Evolutionary conservation across 2,888 invertebrate species (phyloP), one percentile per base, ranked within the genome.

Genomic region (Spisula solida): DNA sequence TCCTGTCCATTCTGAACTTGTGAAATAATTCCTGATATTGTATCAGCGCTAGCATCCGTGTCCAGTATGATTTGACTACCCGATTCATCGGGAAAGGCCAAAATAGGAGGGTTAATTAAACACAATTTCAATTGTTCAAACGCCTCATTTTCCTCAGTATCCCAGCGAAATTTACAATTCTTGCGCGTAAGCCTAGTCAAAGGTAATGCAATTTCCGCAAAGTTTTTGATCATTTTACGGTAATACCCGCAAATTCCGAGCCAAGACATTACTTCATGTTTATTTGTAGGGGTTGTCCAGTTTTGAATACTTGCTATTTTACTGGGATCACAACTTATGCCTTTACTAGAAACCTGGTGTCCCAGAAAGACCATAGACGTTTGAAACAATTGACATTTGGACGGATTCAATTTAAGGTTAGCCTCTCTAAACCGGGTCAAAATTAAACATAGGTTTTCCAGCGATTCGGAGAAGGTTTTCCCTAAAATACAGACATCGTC

Each of bases 351-450:
- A 5, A 88, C 66, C 51, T 51, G 14, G 47, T 85, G 85, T 20
- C 81, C 85, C 2, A 84, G 34, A 79, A 85, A 81, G 0, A 55
- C 31, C 1, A 85, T 25, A 5, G 70, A 2, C 29, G 75, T 88
- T 75, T 85, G 85, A 47, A 85, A 81, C 12, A 87, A 48, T 31
- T 82, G 51, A 78, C 82, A 87, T 55, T 87, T 87, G 1, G 51
- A 20, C 0, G 80, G 55, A 25, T 82, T 87, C 16, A 75, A 51
- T 41, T 87, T 70, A 8, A 87, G 34, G 12, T 82, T 82, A 20
- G 87, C 87, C 78, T 82, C 34, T 20, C 75, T 25, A 0, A 87
- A 51, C 34, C 82, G 18, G 1, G 16, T 0, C n/a, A 87, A 81
- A 1, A 82, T 82, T 82, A 29, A 8, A 48, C 25, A 48, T 55